phyloP scores from a whole-genome alignment of 2,888 invertebrate species.

The Leucophenga montana region DNA sequence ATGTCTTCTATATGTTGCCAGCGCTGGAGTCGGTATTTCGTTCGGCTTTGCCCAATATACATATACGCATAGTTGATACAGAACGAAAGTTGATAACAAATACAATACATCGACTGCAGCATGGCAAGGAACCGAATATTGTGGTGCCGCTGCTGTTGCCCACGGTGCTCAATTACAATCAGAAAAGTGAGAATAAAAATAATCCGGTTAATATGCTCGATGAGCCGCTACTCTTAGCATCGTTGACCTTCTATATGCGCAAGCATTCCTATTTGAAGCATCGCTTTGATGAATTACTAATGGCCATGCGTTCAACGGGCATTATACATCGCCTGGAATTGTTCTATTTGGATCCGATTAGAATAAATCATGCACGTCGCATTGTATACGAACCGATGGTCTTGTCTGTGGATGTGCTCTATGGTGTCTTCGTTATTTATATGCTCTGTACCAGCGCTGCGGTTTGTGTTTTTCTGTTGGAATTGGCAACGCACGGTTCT shows the following conservation, averaged over 20 bases:
- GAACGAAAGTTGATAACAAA: neutral
- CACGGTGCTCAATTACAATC: conserved; percentile 50
- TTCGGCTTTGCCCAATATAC: conserved; percentile 24
- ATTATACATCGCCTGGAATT: conserved; percentile 50
- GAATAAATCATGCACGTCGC: conserved; percentile 18
- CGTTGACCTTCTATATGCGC: conserved; percentile 63
- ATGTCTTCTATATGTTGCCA: conserved; percentile 49
- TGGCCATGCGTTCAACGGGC: conserved; percentile 60
- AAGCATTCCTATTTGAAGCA: conserved; percentile 58
- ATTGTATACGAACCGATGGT: conserved; percentile 45
- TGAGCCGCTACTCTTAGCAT: conserved; percentile 52
- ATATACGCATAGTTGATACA: neutral
- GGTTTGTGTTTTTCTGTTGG: conserved; percentile 55
- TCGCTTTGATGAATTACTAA: conserved; percentile 50
- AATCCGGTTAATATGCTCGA: conserved; percentile 48
- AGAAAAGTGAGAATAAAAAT: conserved; percentile 23
- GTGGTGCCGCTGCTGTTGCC: conserved; percentile 45
- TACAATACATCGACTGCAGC: conserved; percentile 38
- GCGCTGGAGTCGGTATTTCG: conserved; percentile 43
- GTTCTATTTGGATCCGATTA: conserved; percentile 52
- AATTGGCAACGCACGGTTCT: conserved; percentile 39
- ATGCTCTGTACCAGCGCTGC: conserved; percentile 46
- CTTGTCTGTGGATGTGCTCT: conserved; percentile 53
- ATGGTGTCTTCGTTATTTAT: conserved; percentile 57
- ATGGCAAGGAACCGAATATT: conserved; percentile 38